Percentiles rank a stretch among this genome's conserved stretches.
These are phyloP conservation scores for Sinella curviseta DNA, from an alignment of 1,140 invertebrate genomes.

Conservation along the genomic window DNA sequence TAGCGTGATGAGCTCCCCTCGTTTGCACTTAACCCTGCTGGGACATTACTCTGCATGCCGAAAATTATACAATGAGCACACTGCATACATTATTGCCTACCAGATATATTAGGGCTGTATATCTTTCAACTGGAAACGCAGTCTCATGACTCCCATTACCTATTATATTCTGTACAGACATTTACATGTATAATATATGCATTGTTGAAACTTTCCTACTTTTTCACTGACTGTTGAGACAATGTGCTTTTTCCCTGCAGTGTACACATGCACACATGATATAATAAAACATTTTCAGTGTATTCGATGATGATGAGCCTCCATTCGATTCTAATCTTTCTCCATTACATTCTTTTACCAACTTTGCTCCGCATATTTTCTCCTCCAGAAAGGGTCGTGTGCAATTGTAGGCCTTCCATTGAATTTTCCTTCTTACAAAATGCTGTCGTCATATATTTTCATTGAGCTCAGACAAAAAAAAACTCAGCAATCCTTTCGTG, in stretches of 20 bases:
- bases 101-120: not conserved
- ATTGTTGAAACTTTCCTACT: too few relatives aligned
- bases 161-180: not conserved
- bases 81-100: not conserved
- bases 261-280: too few relatives aligned
- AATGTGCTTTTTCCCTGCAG: too few relatives aligned
- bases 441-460: not conserved
- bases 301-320: too few relatives aligned
- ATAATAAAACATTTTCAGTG: too few relatives aligned
- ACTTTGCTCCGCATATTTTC: too few relatives aligned
- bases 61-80: not conserved
- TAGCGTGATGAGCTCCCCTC: not conserved
- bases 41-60: not conserved
- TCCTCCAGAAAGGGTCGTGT: too few relatives aligned
- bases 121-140: not conserved
- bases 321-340: too few relatives aligned
- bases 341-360: too few relatives aligned
- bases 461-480: too few relatives aligned
- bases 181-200: not conserved
- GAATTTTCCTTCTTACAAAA: not conserved
- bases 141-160: not conserved
- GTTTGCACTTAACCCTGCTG: constrained; percentile 22
- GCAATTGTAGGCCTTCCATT: not conserved
- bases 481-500: not conserved
- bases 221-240: too few relatives aligned